These are phyloP conservation scores for Rotaria socialis DNA, from an alignment of 2,888 invertebrate genomes.

Conservation along the genomic window DNA sequence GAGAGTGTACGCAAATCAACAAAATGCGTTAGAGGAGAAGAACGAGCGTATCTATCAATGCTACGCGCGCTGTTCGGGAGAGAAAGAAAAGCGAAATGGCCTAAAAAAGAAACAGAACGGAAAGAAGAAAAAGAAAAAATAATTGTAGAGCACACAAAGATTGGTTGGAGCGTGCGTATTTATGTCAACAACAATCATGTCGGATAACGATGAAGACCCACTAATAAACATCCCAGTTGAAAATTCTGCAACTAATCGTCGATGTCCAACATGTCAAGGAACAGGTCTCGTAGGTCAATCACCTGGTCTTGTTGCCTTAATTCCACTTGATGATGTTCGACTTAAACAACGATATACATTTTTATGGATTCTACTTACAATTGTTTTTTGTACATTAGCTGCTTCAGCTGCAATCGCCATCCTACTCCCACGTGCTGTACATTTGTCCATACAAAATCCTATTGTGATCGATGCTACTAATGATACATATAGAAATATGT, in stretches of 20 bases:
- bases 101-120: background rate
- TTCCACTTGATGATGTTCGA: conserved; percentile 13
- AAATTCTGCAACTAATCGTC: background rate
- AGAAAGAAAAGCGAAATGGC: background rate
- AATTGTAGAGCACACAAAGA: background rate
- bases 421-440: conserved; percentile 15
- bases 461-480: conserved; percentile 3
- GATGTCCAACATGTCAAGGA: conserved; percentile 32
- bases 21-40: no score
- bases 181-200: background rate
- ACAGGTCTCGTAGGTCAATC: background rate
- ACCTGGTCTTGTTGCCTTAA: conserved; percentile 25
- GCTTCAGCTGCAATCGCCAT: background rate
- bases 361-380: background rate
- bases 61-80: background rate
- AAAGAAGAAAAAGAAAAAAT: background rate
- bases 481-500: background rate
- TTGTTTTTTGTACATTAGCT: background rate
- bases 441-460: background rate
- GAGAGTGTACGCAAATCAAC: background rate
- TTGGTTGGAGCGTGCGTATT: background rate
- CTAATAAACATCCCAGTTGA: background rate
- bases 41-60: background rate
- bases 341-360: conserved; percentile 6
- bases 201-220: conserved; percentile 16